Base-by-base conservation (phyloP, 2,113 vertebrate genomes). In the Salvator merianae region DNA sequence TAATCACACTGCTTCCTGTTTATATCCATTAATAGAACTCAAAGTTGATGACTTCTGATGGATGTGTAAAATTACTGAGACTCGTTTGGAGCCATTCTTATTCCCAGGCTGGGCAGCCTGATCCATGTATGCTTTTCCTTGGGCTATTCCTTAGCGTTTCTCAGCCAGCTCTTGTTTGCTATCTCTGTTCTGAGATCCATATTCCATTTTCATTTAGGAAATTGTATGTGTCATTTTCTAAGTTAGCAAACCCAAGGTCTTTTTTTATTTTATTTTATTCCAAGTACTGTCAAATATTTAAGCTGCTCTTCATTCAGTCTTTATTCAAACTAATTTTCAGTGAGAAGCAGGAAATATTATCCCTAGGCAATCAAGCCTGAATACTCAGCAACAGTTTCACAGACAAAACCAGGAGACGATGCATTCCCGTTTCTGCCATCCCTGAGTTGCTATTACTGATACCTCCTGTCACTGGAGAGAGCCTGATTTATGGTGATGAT, bases 401-500 rank as follows among this genome's bases (percentile, higher is more conserved):
- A 84, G 10, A 62, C 81, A 71, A 91, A 92, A 90, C 65, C 66
- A 70, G 22, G 86, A 83, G 3, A 62, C 79, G 1, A 82, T 47
- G 18, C 83, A 59, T 14, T 79, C 91, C 89, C 88, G 50, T 12
- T 12, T 7, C 34, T 74, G 38, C 59, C 28, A 79, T 80, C 26
- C 86, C 82, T 76, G 66, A 83, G 66, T 89, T 85, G 14, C 30
- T 89, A 7, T 38, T 80, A 7, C 86, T 89, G 84, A 84, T 84
- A 79, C 36, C 55, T 43, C 38, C 26, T 84, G 32, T 66, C 93
- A 68, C 62, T 78, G 36, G 32, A 81, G 53, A 84, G 47, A 53
- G 50, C 53, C 40, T 90, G 88, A 94, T 95, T 95, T 95, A 91
- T 85, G 87, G 43, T 47, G 20, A 84, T 86, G 8, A 53, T 83